These are phyloP conservation scores for Rhynchopsitta pachyrhyncha DNA, from an alignment of 2,113 vertebrate genomes.

Conservation along the genomic window DNA sequence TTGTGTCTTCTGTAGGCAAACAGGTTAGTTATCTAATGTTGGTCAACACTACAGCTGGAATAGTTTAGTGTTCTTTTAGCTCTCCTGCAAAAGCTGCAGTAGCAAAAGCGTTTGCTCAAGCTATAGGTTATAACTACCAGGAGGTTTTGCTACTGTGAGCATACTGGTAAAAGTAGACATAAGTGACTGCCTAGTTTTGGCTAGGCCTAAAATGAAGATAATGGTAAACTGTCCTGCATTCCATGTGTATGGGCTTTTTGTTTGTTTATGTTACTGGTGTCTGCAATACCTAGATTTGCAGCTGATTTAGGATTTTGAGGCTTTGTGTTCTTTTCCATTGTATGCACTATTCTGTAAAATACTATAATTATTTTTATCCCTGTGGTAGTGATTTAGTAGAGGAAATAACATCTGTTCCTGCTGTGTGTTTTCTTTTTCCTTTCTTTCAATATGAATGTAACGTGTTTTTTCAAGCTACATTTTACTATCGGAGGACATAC, in stretches of 20 bases:
- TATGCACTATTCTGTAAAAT: not conserved
- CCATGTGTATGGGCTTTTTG: not conserved
- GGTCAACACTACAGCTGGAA: not conserved
- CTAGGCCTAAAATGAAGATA: not conserved
- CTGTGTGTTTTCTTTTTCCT: not conserved
- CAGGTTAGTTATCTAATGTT: not conserved
- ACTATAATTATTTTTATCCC: slow-evolving; percentile 14
- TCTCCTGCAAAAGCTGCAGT: not conserved
- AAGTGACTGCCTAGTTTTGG: not conserved
- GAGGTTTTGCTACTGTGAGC: not conserved
- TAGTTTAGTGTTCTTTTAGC: not conserved
- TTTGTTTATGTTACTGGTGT: not conserved
- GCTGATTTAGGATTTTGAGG: not conserved
- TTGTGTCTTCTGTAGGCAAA: not conserved
- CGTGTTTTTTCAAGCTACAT: slow-evolving; percentile 20
- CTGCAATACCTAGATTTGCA: not conserved
- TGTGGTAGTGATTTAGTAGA: not conserved
- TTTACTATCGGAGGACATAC: not conserved
- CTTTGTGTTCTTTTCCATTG: slow-evolving; percentile 6
- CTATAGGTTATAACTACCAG: not conserved
- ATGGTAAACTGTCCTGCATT: not conserved
- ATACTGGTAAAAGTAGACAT: not conserved
- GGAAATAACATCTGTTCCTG: slow-evolving; percentile 51
- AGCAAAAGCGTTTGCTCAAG: not conserved
- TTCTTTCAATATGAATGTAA: slow-evolving; percentile 8